phyloP scores from a whole-genome alignment of 2,888 invertebrate species.

The Hirtodrosophila confusa region DNA sequence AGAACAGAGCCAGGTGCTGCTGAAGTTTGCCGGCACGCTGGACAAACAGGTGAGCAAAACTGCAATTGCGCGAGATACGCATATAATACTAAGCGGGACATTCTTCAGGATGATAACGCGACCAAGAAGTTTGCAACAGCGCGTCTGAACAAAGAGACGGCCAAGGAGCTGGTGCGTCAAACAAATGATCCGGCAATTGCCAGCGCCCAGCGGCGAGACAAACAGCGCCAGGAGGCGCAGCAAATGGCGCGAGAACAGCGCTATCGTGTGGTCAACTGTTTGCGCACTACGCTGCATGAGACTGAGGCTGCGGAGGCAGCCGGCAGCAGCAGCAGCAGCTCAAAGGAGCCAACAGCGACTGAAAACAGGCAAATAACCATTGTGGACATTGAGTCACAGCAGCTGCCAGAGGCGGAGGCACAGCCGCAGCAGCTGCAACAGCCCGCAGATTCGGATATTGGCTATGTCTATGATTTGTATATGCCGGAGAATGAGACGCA shows the following conservation, averaged over 20 bases:
- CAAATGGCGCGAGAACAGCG: conserved; percentile 85
- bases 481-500: conserved; percentile 85
- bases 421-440: conserved; percentile 33
- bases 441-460: conserved; percentile 80
- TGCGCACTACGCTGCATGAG: conserved; percentile 83
- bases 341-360: conserved; percentile 15
- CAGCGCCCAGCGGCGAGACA: conserved; percentile 83
- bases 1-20: conserved; percentile 87
- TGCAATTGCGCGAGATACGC: background rate
- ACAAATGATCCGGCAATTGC: conserved; percentile 81
- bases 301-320: conserved; percentile 23
- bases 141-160: conserved; percentile 84
- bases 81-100: background rate
- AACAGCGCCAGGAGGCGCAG: conserved; percentile 84
- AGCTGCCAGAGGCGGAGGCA: conserved; percentile 13
- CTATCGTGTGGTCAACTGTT: conserved; percentile 87
- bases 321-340: conserved; percentile 28
- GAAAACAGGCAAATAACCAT: conserved; percentile 84
- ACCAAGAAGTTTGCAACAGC: conserved; percentile 83
- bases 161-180: conserved; percentile 85
- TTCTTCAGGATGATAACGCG: conserved; percentile 84
- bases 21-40: conserved; percentile 90
- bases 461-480: conserved; percentile 88
- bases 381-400: conserved; percentile 86
- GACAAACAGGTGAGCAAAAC: conserved; percentile 86